Percentiles rank a stretch among this genome's conserved stretches.
These are phyloP conservation scores for Calcarius lapponicus DNA, from an alignment of 2,797 vertebrate species.

Conservation along the genomic window DNA sequence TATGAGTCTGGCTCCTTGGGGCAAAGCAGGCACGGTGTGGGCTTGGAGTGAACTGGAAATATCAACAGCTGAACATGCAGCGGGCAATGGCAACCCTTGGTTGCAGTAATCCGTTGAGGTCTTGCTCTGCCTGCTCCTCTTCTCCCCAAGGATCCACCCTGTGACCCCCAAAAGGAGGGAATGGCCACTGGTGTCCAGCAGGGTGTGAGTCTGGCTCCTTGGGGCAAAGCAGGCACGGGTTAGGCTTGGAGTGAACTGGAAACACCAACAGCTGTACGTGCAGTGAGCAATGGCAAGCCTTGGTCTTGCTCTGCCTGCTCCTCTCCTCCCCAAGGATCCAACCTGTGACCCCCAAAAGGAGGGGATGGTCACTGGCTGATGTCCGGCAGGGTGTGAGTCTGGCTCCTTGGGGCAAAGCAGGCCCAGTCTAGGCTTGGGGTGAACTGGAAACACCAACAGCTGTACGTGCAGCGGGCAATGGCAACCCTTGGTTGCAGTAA, in stretches of 20 bases:
- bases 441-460: not conserved
- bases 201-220: not conserved
- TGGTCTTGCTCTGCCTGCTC: not conserved
- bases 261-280: not conserved
- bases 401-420: not conserved
- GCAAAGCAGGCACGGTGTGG: not conserved
- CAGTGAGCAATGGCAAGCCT: not conserved
- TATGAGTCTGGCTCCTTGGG: not conserved
- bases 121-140: not conserved
- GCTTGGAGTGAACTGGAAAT: not conserved
- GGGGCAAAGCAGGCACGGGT: not conserved
- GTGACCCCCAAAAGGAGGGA: fast-evolving
- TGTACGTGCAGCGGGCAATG: not conserved
- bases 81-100: not conserved
- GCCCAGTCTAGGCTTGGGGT: not conserved
- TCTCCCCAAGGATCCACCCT: not conserved
- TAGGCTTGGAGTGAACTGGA: not conserved
- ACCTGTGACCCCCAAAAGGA: fast-evolving
- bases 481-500: not conserved
- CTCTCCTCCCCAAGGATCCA: not conserved
- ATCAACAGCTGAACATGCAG: not conserved
- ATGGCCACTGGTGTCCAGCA: fast-evolving
- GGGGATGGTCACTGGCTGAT: fast-evolving
- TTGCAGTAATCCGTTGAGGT: too few relatives aligned
- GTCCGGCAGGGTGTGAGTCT: not conserved